Evolutionary conservation across 2,113 vertebrate genomes (phyloP), one percentile per base, ranked within the genome.

Genomic region (Cairina moschata): DNA sequence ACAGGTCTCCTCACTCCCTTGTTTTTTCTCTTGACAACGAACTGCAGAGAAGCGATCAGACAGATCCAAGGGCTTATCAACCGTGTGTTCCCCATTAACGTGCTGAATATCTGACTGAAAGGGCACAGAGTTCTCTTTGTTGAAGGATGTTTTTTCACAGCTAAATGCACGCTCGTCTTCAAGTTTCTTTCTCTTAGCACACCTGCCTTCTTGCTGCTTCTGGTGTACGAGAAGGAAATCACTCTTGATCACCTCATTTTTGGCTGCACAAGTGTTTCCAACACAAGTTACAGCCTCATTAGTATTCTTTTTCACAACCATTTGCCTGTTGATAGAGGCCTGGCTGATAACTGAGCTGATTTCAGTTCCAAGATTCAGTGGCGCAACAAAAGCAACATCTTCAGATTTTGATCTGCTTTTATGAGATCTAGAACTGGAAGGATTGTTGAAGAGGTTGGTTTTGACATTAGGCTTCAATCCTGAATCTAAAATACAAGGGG

Each of bases 11-110:
- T 96, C 81, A 76, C 25, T 92, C 79, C 93, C 95, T 71, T 97
- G 96, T 76, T 89, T 97, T 83, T 96, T 98, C 56, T 98, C 98
- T 85, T 97, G 96, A 71, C 90, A 88, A 50, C 85, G 95, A 89
- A 58, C 56, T 93, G 91, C 93, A 44, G 97, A 97, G 96, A 97
- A 98, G 26, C 96, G 96, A 96, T 98, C 98, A 15, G 98, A 99
- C 5, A 99, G 96, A 95, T 98, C 98, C 88, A 97, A 91, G 62
- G 97, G 98, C 74, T 98, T 98, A 65, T 98, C 97, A 69, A 84
- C 90, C 16, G 89, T 9, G 20, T 94, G 96, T 6, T 98, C 98
- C 81, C 97, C 97, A 34, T 95, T 97, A 17, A 90, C 5, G 69
- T 46, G 83, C 32, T 90, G 93, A 96, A 38, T 42, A 9, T 81